phyloP scores from a whole-genome alignment of 1,140 invertebrate genomes.

The Temnothorax nylanderi region DNA sequence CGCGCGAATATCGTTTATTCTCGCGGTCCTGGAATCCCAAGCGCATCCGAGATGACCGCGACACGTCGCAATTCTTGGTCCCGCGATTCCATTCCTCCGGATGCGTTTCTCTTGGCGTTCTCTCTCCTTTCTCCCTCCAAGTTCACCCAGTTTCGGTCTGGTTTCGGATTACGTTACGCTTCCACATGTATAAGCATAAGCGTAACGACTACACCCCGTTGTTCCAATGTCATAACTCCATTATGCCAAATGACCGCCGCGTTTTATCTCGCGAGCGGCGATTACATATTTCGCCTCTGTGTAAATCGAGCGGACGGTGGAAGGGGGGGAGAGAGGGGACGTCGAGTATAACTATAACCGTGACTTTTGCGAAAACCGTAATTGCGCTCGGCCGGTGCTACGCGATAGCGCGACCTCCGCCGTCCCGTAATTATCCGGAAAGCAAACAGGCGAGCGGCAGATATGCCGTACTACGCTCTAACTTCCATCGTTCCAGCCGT shows the following conservation, averaged over 20 bases:
- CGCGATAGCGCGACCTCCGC: conserved; percentile 20
- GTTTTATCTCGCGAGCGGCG: conserved; percentile 41
- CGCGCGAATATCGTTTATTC: conserved; percentile 42
- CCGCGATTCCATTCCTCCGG: background rate
- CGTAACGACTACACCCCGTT: conserved; percentile 11
- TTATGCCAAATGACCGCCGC: background rate
- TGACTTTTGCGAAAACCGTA: conserved; percentile 11
- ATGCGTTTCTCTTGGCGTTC: background rate
- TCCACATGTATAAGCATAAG: background rate
- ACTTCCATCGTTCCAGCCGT: background rate
- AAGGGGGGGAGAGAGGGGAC: too few species aligned
- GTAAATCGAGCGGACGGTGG: background rate
- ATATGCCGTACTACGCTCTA: background rate
- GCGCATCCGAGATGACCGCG: background rate
- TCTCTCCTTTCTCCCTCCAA: too few species aligned
- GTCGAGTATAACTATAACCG: background rate
- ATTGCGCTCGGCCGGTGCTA: background rate
- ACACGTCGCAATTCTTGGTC: background rate
- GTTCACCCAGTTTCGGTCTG: background rate
- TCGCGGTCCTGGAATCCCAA: background rate
- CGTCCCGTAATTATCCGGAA: conserved; percentile 39
- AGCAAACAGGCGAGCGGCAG: conserved; percentile 1
- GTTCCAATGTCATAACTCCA: conserved; percentile 7
- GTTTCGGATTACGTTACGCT: conserved; percentile 27
- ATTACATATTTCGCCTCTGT: conserved; percentile 37